Percentiles rank a stretch among this genome's conserved stretches.
Conservation (phyloP, 2,797 vertebrate genomes). For the Myiotriccus ornatus region DNA sequence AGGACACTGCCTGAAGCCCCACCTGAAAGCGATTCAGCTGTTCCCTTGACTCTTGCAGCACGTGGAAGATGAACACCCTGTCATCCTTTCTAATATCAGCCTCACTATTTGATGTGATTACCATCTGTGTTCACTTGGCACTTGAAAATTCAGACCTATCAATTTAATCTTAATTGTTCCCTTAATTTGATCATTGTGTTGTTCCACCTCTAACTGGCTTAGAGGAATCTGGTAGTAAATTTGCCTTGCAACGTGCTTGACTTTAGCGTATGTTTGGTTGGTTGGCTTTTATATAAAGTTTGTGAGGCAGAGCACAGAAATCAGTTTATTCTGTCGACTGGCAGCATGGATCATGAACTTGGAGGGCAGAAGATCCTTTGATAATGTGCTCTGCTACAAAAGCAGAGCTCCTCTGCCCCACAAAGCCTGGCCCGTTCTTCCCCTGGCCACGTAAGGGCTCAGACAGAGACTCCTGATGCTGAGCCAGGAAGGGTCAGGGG, state of each 20-base stretch:
- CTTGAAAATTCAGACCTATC: constrained; percentile 31
- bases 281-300: neutral
- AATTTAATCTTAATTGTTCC: constrained; percentile 49
- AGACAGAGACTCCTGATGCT: neutral
- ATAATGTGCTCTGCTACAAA: neutral
- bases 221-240: constrained; percentile 17
- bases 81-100: constrained; percentile 34
- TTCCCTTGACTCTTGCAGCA: neutral
- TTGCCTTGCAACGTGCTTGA: neutral
- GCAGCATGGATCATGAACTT: neutral
- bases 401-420: neutral
- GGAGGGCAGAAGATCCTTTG: neutral
- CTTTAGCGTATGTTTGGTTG: neutral
- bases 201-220: constrained; percentile 23
- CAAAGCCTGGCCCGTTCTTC: neutral
- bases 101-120: constrained; percentile 27
- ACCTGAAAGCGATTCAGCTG: neutral
- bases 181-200: constrained; percentile 49
- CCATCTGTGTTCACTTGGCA: neutral
- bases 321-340: neutral
- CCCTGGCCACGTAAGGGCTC: neutral
- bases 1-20: neutral
- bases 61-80: neutral
- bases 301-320: neutral
- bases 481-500: neutral